A percentile compares a stretch with the other conserved stretches of the same genome.
Conservation (phyloP, 2,888 invertebrate genomes). For the Cerceris ruficornis region DNA sequence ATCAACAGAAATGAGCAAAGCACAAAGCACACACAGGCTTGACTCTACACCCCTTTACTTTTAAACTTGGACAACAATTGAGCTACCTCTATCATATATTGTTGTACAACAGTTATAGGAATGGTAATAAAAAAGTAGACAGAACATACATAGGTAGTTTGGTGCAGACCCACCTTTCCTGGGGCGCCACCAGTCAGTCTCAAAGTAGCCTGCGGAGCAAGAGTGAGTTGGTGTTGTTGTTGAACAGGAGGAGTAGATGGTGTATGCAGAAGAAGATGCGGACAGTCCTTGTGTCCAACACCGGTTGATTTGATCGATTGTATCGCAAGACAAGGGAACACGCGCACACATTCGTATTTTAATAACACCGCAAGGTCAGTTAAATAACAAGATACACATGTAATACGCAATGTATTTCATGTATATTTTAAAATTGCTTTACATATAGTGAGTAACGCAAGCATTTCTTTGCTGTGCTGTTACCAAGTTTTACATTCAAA, state of each 20-base stretch:
- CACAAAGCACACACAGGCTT: constrained; percentile 46
- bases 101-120: constrained; percentile 68
- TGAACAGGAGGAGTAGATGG: constrained; percentile 81
- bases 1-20: constrained; percentile 37
- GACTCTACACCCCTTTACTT: constrained; percentile 57
- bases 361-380: constrained; percentile 79
- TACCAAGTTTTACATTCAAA: not conserved
- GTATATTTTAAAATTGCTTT: constrained; percentile 6
- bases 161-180: constrained; percentile 92
- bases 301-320: constrained; percentile 75
- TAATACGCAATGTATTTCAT: constrained; percentile 24
- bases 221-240: constrained; percentile 82
- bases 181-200: constrained; percentile 97
- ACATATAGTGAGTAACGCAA: not conserved
- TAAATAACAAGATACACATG: constrained; percentile 54
- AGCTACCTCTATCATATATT: constrained; percentile 69
- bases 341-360: constrained; percentile 72
- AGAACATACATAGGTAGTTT: constrained; percentile 82
- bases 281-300: constrained; percentile 85
- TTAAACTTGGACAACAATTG: constrained; percentile 51
- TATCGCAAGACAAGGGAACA: constrained; percentile 78
- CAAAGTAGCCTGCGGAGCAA: constrained; percentile 97
- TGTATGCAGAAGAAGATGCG: constrained; percentile 88
- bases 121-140: constrained; percentile 79
- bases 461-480: not conserved